phyloP scores from a whole-genome alignment of 2,888 invertebrate species.

The Mesochorus sp. region DNA sequence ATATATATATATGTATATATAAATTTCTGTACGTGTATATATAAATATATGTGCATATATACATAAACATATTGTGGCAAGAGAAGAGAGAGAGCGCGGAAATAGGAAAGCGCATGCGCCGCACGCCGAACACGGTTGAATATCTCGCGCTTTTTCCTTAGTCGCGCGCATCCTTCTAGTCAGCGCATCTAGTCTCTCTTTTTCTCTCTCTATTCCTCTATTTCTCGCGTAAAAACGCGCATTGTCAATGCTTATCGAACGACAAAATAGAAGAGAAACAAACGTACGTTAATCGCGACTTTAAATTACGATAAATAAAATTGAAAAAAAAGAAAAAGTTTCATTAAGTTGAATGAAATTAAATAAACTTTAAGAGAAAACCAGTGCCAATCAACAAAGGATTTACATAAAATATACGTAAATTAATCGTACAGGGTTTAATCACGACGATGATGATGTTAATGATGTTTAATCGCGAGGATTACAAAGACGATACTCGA shows the following conservation, averaged over 20 bases:
- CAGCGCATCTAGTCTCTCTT: constrained; percentile 66
- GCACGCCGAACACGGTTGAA: constrained; percentile 2
- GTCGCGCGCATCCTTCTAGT: constrained; percentile 71
- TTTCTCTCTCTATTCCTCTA: neutral
- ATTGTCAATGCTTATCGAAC: neutral
- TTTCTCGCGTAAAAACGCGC: neutral
- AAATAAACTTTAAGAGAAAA: neutral
- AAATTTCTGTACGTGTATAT: neutral
- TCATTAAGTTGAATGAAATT: too few species aligned
- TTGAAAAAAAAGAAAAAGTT: neutral
- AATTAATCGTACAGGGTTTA: neutral
- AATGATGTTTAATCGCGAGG: too few species aligned
- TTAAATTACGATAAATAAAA: neutral
- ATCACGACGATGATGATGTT: neutral
- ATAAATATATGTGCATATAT: neutral
- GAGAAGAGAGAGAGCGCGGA: neutral
- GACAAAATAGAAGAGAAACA: neutral
- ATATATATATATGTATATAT: constrained; percentile 1
- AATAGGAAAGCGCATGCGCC: constrained; percentile 8
- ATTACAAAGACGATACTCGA: neutral
- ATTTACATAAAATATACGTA: neutral
- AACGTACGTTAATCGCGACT: neutral
- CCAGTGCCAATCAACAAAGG: constrained; percentile 47
- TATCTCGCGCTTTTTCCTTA: constrained; percentile 41
- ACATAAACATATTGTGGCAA: neutral